phyloP scores from a whole-genome alignment of 1,140 invertebrate species.

The Aphis gossypii region DNA sequence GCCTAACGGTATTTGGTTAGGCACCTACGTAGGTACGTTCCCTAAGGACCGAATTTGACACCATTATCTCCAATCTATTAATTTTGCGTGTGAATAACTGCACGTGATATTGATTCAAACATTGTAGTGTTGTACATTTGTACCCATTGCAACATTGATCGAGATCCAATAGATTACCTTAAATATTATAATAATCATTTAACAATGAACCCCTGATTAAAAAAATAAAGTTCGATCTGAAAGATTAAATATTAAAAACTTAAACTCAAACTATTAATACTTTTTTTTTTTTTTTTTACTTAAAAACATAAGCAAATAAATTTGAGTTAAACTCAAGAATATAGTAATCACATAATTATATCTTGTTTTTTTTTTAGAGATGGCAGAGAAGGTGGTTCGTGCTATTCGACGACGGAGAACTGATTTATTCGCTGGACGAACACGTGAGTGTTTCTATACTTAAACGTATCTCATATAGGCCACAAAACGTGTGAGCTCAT shows the following conservation, averaged over 20 bases:
- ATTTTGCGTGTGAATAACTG: not conserved
- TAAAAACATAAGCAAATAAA: not conserved
- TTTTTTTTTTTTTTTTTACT: not conserved
- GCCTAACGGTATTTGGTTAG: not conserved
- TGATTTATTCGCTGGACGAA: conserved; percentile 95
- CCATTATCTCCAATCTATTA: not conserved
- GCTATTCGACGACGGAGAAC: conserved; percentile 95
- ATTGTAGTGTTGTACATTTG: not conserved
- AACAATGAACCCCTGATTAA: not conserved
- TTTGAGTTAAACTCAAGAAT: not conserved
- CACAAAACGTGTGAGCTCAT: conserved; percentile 46
- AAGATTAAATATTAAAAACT: not conserved
- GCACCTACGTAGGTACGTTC: not conserved
- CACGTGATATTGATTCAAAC: not conserved
- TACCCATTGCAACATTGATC: not conserved
- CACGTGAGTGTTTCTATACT: conserved; percentile 78
- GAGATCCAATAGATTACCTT: not conserved
- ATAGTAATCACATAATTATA: not conserved
- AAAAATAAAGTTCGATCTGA: not conserved
- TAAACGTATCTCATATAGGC: conserved; percentile 31
- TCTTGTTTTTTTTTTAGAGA: conserved; percentile 76
- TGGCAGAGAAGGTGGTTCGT: conserved; percentile 98
- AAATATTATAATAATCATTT: not conserved
- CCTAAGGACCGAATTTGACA: not conserved
- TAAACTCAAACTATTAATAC: not conserved